Evolutionary conservation across 2,113 vertebrate genomes (phyloP).

Genomic region (Solenodon paradoxus): DNA sequence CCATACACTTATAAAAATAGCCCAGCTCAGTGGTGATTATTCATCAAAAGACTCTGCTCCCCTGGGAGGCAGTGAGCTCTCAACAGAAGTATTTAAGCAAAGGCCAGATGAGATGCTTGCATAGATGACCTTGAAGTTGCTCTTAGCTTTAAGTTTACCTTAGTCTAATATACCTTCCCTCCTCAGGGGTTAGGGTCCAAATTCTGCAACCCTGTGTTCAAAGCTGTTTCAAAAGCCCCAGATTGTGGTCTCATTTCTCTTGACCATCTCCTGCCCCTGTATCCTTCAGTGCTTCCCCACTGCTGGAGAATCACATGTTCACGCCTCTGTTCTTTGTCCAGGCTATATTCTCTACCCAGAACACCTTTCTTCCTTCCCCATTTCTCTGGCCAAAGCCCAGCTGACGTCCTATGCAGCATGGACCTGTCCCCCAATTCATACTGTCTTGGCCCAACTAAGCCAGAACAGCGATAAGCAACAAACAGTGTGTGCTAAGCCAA

Average conservation of each 20-base stretch:
- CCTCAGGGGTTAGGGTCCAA: not conserved
- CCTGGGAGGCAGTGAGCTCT: constrained; percentile 34
- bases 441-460: not conserved
- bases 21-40: constrained; percentile 41
- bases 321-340: not conserved
- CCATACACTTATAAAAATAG: constrained; percentile 55
- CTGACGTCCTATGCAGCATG: not conserved
- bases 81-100: constrained; percentile 37
- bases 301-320: not conserved
- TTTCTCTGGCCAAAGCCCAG: not conserved
- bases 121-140: constrained; percentile 50
- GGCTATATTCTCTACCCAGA: not conserved
- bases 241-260: not conserved
- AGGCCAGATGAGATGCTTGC: not conserved
- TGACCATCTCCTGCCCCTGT: not conserved
- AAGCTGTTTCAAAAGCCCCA: not conserved
- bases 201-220: not conserved
- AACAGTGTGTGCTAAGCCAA: not conserved
- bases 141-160: not conserved
- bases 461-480: not conserved
- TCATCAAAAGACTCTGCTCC: constrained; percentile 17
- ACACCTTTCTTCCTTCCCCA: not conserved
- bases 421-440: not conserved
- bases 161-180: not conserved
- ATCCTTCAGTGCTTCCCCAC: not conserved